Evolutionary conservation across 2,888 invertebrate genomes (phyloP), one percentile per base, ranked within the genome.

Genomic region (Phymatocera aterrima): DNA sequence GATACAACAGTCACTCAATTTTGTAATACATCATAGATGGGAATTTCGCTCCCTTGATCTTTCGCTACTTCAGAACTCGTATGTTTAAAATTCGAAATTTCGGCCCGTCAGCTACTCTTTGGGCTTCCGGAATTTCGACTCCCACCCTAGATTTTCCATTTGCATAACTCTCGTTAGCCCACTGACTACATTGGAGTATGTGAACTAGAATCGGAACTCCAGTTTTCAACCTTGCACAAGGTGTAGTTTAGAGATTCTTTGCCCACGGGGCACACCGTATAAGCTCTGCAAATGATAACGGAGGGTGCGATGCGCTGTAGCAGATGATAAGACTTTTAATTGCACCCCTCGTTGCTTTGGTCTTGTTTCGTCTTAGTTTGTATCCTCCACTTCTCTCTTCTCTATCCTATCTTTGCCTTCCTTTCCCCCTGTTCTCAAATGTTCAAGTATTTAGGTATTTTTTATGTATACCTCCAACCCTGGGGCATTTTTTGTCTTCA

Each of bases 231-330:
- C 40, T 28, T 15, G 15, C 28, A 57, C 57, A 57, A 57, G 57
- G 57, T 57, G 57, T 28, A 28, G 28, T 57, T 57, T 57, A 24
- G 57, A 57, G 57, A 57, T 57, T 57, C 57, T 57, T 15, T 57
- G 57, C 24, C 57, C 21, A 57, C 10, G 1, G 57, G 57, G 57
- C n/a, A 28, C 28, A 15, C 10, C 57, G 57, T 28, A 18, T 86
- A 86, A 86, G 85, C 84, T 84, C 82, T 83, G 83, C 85, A 85
- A 86, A 86, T 86, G 86, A 86, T 86, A 86, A 86, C 84, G 81
- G 80, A 77, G 83, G 31, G 34, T 51, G 21, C 51, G 84, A 80
- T 80, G 83, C 83, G 82, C 83, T 81, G 81, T 80, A 77, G 80
- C 80, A 78, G 79, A 84, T 83, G 86, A 86, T 86, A 86, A 86